These are phyloP conservation scores for Tipula unca DNA, from an alignment of 2,888 invertebrate genomes.

Conservation along the genomic window DNA sequence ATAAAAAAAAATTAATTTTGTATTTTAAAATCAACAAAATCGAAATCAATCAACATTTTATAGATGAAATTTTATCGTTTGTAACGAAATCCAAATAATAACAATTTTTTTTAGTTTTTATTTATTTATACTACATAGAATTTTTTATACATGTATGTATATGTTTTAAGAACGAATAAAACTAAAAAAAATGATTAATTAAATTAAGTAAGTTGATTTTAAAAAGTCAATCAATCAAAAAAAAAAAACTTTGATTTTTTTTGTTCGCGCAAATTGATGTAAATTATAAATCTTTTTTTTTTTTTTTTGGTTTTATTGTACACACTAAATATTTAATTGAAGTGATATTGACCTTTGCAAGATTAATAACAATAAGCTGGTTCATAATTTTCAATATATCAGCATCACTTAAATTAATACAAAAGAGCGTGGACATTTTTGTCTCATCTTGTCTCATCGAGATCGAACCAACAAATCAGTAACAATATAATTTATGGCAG, in stretches of 20 bases:
- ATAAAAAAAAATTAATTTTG: neutral
- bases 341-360: neutral
- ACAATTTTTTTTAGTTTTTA: neutral
- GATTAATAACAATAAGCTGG: too few species aligned
- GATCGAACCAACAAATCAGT: too few species aligned
- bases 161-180: neutral
- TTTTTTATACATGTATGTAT: neutral
- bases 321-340: neutral
- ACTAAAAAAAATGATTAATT: constrained; percentile 1
- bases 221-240: constrained; percentile 9
- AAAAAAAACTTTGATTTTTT: neutral
- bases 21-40: neutral
- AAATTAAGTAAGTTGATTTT: constrained; percentile 8
- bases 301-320: neutral
- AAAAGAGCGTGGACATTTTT: too few species aligned
- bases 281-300: neutral
- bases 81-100: constrained; percentile 8
- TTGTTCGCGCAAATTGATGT: neutral
- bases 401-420: too few species aligned
- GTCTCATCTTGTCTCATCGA: too few species aligned
- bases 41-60: constrained; percentile 1
- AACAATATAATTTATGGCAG: too few species aligned
- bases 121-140: neutral
- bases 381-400: too few species aligned
- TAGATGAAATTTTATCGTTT: constrained; percentile 3